Evolutionary conservation across 2,888 invertebrate species (phyloP).

Genomic region (Pollenia labialis): DNA sequence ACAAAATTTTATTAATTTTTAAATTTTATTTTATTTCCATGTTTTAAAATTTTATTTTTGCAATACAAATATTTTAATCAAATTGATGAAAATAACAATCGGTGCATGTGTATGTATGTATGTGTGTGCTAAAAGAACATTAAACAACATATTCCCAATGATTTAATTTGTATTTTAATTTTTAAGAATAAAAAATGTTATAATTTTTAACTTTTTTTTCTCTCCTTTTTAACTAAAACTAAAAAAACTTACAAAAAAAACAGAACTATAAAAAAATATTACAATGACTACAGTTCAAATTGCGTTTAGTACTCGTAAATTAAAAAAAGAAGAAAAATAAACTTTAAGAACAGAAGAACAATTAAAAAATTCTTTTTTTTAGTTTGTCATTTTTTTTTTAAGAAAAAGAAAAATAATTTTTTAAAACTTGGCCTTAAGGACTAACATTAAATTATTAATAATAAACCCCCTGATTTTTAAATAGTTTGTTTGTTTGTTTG

Average conservation of each 20-base stretch:
- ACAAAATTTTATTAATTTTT: slow-evolving; percentile 13
- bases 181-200: slow-evolving; percentile 9
- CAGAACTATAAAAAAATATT: slow-evolving; percentile 38
- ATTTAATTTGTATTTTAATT: slow-evolving; percentile 32
- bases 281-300: slow-evolving; percentile 29
- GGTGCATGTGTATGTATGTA: slow-evolving; percentile 30
- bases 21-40: slow-evolving; percentile 29
- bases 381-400: not conserved
- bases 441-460: slow-evolving; percentile 63
- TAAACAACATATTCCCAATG: slow-evolving; percentile 43
- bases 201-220: not conserved
- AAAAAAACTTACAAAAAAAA: slow-evolving; percentile 34
- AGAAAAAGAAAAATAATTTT: slow-evolving; percentile 3
- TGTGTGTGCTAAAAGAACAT: slow-evolving; percentile 21
- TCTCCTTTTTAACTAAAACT: slow-evolving; percentile 1
- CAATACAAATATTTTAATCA: slow-evolving; percentile 29
- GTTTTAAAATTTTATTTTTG: slow-evolving; percentile 26
- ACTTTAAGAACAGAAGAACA: not conserved
- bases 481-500: slow-evolving; percentile 32
- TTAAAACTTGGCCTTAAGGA: slow-evolving; percentile 40
- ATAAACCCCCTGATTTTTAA: slow-evolving; percentile 68
- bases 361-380: not conserved
- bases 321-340: not conserved
- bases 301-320: slow-evolving; percentile 17
- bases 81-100: slow-evolving; percentile 28